Conservation (phyloP, 2,888 invertebrate species). For the Baronia brevicornis region DNA sequence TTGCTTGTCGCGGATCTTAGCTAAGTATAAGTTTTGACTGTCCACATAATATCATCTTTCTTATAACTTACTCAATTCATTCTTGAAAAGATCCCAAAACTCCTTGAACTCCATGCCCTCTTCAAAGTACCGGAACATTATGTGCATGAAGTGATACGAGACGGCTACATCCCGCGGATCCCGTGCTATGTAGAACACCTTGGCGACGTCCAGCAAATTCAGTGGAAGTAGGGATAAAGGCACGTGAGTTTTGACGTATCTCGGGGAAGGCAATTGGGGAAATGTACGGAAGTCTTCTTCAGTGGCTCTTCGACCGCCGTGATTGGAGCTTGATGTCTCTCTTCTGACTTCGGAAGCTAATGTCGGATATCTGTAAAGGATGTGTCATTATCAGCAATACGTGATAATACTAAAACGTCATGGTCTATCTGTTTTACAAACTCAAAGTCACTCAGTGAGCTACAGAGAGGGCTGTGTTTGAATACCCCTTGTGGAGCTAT, state of each 20-base stretch:
- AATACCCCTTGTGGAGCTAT: no score
- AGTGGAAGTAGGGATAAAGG: slow-evolving; percentile 82
- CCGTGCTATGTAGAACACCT: slow-evolving; percentile 84
- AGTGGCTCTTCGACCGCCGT: slow-evolving; percentile 23
- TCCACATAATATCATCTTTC: no score
- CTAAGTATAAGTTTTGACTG: no score
- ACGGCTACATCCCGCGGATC: slow-evolving; percentile 89
- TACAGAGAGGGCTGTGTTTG: no score
- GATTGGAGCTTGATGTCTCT: slow-evolving; percentile 12
- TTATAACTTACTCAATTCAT: slow-evolving; percentile 41
- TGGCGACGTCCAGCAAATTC: slow-evolving; percentile 63
- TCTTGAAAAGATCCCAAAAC: slow-evolving; percentile 45
- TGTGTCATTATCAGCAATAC: not conserved
- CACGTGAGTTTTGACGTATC: slow-evolving; percentile 83
- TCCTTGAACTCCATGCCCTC: slow-evolving; percentile 35
- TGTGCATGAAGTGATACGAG: slow-evolving; percentile 82
- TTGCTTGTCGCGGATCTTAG: no score
- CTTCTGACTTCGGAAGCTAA: slow-evolving; percentile 25
- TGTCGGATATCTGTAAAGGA: slow-evolving; percentile 30
- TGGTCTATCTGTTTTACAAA: not conserved
- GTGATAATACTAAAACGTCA: not conserved
- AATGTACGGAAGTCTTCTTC: slow-evolving; percentile 34
- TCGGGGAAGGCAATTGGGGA: slow-evolving; percentile 46
- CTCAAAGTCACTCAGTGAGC: no score
- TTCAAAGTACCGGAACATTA: slow-evolving; percentile 41